These are phyloP conservation scores for Acanthornis magna DNA, from an alignment of 2,797 vertebrate genomes.

Conservation along the genomic window DNA sequence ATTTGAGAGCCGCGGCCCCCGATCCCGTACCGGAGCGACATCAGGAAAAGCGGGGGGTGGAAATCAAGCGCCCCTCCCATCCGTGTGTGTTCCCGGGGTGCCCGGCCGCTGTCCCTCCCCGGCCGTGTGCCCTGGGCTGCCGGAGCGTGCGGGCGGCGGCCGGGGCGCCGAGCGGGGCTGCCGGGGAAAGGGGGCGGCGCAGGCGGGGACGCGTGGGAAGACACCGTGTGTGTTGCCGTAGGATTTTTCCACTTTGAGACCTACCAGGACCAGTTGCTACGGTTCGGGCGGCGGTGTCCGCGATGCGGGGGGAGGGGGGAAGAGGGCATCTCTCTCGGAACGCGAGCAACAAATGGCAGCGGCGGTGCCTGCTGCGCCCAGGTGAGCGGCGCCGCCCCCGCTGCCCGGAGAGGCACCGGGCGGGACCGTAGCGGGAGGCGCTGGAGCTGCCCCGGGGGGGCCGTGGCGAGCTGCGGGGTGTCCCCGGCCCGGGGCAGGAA, in stretches of 20 bases:
- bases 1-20: not conserved
- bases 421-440: not conserved
- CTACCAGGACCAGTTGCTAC: not conserved
- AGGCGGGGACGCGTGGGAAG: not conserved
- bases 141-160: not conserved
- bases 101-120: not conserved
- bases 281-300: not conserved
- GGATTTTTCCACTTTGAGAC: slow-evolving; percentile 44
- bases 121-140: not conserved
- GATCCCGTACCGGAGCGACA: not conserved
- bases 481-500: not conserved
- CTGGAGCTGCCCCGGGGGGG: not conserved
- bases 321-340: not conserved
- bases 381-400: slow-evolving; percentile 18
- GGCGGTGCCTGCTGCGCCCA: not conserved
- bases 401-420: not conserved
- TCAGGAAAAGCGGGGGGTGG: not conserved
- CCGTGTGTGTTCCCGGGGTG: not conserved
- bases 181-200: not conserved
- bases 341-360: slow-evolving; percentile 27
- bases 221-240: not conserved
- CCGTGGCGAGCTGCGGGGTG: not conserved
- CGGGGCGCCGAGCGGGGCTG: not conserved
- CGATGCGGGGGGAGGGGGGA: not conserved
- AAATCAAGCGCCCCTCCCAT: not conserved